These are phyloP conservation scores for Gambusia yucatana DNA, from an alignment of 2,797 vertebrate species.

Conservation along the genomic window DNA sequence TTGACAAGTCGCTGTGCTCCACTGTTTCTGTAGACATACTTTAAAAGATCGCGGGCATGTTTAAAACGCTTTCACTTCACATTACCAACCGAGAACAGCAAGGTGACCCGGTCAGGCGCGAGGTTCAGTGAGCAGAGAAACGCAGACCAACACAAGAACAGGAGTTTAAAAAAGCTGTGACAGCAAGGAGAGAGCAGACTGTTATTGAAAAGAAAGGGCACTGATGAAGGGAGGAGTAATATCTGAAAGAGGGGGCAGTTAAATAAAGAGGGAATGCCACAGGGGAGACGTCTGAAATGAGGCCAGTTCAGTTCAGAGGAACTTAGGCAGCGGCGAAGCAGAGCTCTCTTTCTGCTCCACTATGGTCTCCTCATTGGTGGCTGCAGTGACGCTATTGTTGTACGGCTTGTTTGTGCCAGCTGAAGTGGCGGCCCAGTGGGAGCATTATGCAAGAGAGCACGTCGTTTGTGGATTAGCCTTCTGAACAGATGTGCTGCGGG, in stretches of 20 bases:
- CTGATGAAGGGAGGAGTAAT: not conserved
- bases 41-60: conserved; percentile 14
- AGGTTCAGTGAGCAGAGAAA: conserved; percentile 20
- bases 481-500: conserved; percentile 64
- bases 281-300: conserved; percentile 31
- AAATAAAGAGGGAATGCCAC: conserved; percentile 26
- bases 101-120: conserved; percentile 36
- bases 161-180: conserved; percentile 1
- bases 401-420: conserved; percentile 37
- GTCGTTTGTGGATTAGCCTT: conserved; percentile 62
- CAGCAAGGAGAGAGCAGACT: conserved; percentile 3
- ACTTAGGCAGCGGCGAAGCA: conserved; percentile 28
- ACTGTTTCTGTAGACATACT: conserved; percentile 13
- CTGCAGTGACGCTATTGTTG: conserved; percentile 32
- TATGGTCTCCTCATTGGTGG: conserved; percentile 17
- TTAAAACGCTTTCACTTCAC: conserved; percentile 16
- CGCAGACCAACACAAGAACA: conserved; percentile 2
- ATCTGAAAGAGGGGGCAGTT: conserved; percentile 8
- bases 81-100: conserved; percentile 22
- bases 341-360: conserved; percentile 17
- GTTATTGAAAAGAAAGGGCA: conserved; percentile 13
- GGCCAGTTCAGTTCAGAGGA: conserved; percentile 34
- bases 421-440: conserved; percentile 43
- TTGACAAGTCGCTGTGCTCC: not conserved
- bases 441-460: conserved; percentile 41